Conservation (phyloP, 2,113 vertebrate species). For the Syngnathoides biaculeatus region DNA sequence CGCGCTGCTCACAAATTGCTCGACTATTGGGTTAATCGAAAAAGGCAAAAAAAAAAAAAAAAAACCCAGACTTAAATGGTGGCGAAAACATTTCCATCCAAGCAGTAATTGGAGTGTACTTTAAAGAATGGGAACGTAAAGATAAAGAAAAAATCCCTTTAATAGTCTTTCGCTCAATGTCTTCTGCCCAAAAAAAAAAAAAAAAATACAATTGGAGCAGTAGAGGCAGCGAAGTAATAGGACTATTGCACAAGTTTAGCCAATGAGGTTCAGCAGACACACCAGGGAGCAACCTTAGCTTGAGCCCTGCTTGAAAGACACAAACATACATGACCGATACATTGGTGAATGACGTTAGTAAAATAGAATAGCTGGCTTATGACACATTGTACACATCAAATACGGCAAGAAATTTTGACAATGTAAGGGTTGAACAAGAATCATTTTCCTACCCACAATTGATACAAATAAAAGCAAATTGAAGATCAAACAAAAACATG, state of each 20-base stretch:
- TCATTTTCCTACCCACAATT: slow-evolving; percentile 73
- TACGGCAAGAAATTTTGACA: slow-evolving; percentile 83
- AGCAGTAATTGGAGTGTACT: neutral
- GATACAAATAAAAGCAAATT: slow-evolving; percentile 73
- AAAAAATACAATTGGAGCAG: slow-evolving; percentile 31
- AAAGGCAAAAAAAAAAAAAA: slow-evolving; percentile 11
- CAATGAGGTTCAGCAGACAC: slow-evolving; percentile 18
- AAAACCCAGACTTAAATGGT: neutral
- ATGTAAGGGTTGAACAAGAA: slow-evolving; percentile 60
- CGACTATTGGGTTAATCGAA: slow-evolving; percentile 7
- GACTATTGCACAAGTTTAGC: slow-evolving; percentile 60
- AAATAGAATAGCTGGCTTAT: slow-evolving; percentile 85
- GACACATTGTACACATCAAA: slow-evolving; percentile 96
- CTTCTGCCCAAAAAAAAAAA: slow-evolving; percentile 48
- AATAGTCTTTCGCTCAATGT: slow-evolving; percentile 58
- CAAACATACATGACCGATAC: slow-evolving; percentile 71
- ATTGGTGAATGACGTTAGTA: slow-evolving; percentile 85
- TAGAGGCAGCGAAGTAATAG: slow-evolving; percentile 53
- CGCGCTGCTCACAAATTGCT: slow-evolving; percentile 18
- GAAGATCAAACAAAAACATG: slow-evolving; percentile 64
- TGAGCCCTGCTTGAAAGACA: slow-evolving; percentile 40
- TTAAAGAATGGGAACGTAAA: neutral
- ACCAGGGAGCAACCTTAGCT: slow-evolving; percentile 64
- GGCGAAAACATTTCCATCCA: neutral
- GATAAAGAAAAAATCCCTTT: slow-evolving; percentile 35